phyloP scores from a whole-genome alignment of 2,113 vertebrate genomes.

The Burhinus oedicnemus region DNA sequence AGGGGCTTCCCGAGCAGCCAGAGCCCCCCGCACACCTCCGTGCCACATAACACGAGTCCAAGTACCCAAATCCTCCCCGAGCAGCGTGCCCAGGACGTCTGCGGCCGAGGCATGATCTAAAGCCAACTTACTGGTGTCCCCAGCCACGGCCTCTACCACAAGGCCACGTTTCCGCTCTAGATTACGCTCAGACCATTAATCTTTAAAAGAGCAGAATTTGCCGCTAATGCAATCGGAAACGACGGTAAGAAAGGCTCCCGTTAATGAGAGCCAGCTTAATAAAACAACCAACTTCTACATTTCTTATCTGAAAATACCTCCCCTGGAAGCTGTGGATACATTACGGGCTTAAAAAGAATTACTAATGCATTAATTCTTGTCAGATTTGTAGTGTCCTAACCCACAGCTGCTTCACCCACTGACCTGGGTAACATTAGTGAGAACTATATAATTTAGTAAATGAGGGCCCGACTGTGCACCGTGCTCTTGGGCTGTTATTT shows the following conservation, averaged over 20 bases:
- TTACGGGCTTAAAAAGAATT: slow-evolving; percentile 64
- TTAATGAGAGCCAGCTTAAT: slow-evolving; percentile 63
- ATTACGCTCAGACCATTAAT: slow-evolving; percentile 44
- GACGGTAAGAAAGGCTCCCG: neutral
- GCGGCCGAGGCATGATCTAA: neutral
- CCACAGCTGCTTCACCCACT: slow-evolving; percentile 55
- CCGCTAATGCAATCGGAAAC: slow-evolving; percentile 54
- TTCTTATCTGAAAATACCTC: slow-evolving; percentile 71
- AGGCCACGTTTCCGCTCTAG: neutral
- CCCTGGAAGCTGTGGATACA: slow-evolving; percentile 63
- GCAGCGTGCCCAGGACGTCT: neutral
- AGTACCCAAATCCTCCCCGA: neutral
- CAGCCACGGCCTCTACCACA: neutral
- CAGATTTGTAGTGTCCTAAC: slow-evolving; percentile 66
- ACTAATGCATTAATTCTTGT: slow-evolving; percentile 68
- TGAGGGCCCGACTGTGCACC: neutral
- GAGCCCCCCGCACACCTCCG: neutral
- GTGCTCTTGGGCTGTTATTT: slow-evolving; percentile 22
- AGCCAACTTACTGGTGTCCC: neutral
- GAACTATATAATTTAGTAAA: slow-evolving; percentile 40
- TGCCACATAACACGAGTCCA: neutral
- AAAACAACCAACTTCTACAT: slow-evolving; percentile 45
- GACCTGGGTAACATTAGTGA: slow-evolving; percentile 48
- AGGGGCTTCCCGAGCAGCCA: neutral
- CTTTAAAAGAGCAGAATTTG: slow-evolving; percentile 53